Evolutionary conservation across 2,797 vertebrate genomes (phyloP).

Genomic region (Lutjanus argentimaculatus): DNA sequence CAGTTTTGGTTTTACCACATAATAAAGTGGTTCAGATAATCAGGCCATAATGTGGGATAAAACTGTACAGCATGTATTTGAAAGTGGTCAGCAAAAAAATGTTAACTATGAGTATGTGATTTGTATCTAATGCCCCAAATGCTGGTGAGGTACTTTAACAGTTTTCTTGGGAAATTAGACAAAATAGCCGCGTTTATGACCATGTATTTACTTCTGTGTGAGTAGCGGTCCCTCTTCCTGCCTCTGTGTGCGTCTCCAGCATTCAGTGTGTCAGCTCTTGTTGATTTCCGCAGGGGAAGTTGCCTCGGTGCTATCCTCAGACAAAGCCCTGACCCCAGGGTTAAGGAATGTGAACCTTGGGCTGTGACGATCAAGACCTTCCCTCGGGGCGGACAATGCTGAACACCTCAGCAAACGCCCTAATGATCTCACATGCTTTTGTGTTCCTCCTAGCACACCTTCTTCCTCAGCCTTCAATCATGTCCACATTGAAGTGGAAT

Average conservation of each 20-base stretch:
- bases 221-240: conserved; percentile 71
- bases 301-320: conserved; percentile 80
- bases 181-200: conserved; percentile 24
- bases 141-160: not conserved
- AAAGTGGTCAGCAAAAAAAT: conserved; percentile 1
- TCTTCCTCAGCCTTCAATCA: conserved; percentile 35
- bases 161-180: conserved; percentile 13
- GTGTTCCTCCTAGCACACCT: conserved; percentile 26
- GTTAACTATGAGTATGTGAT: not conserved
- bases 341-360: conserved; percentile 87
- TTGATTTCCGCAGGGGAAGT: conserved; percentile 85
- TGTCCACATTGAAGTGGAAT: conserved; percentile 31
- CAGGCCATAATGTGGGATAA: conserved; percentile 1
- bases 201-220: conserved; percentile 39
- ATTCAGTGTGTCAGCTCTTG: conserved; percentile 71
- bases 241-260: conserved; percentile 66
- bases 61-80: not conserved
- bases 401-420: conserved; percentile 77
- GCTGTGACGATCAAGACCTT: conserved; percentile 82
- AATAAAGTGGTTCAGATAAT: not conserved
- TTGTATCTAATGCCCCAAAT: not conserved
- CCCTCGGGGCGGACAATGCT: conserved; percentile 73
- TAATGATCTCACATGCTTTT: conserved; percentile 66
- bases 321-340: conserved; percentile 84
- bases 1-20: not conserved